Base-by-base conservation (phyloP, 2,888 invertebrate genomes). In the Eudasyphora cyanicolor region DNA sequence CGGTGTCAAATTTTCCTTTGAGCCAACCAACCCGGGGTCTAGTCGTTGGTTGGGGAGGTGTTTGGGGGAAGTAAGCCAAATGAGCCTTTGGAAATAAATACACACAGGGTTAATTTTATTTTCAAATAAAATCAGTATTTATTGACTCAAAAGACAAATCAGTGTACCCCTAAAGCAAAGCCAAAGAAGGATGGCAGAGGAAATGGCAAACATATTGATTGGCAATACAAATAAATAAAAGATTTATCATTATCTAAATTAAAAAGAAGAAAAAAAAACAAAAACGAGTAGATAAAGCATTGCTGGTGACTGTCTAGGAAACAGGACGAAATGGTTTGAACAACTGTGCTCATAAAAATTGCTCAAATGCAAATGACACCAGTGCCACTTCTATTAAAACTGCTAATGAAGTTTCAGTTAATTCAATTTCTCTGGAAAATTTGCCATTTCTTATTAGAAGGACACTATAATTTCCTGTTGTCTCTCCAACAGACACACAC, bases 391-490 rank as follows among this genome's bases (percentile, higher is more conserved):
- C 35, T 27, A 57, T 73, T 38, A 57, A 57, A 79, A 69, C 27
- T 78, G 62, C 78, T 76, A 81, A 85, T 81, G 69, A 82, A 81
- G 60, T 81, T 76, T 73, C 64, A 82, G 78, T 82, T 76, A 81
- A 82, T 85, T 82, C 64, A 76, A 76, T 82, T 76, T 73, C 62
- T 64, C 12, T 24, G 24, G 35, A n/a, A n/a, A n/a, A n/a, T 83
- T 80, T 74, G 24, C 49, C 64, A 57, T 77, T 38, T 7, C 38
- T 69, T 60, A 60, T 64, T 17, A 38, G 21, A 69, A 24, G 67
- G 21, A 71, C 38, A 38, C 60, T 54, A 35, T 35, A 29, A 49
- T 54, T 76, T 45, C 62, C 21, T 70, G 67, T 17, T 21, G 3
- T 42, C 24, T 6, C 7, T 14, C n/a, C 6, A 62, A 38, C 7